These are phyloP conservation scores for Temnothorax curvispinosus DNA, from an alignment of 1,140 invertebrate genomes.

Conservation along the genomic window DNA sequence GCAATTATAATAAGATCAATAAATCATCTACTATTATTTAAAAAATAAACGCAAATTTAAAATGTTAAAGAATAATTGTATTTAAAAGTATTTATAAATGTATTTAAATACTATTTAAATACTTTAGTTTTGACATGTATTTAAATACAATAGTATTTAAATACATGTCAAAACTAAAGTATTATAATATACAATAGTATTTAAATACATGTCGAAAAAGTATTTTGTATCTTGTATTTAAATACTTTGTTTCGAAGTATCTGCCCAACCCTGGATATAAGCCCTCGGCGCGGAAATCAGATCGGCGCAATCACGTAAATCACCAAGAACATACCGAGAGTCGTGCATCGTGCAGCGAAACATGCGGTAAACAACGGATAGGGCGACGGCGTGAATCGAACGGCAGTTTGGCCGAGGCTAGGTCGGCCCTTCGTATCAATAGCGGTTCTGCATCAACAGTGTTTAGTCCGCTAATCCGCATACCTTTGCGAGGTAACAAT, in stretches of 20 bases:
- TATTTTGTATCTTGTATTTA: slow-evolving; percentile 11
- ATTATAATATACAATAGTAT: neutral
- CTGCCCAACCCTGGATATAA: slow-evolving; percentile 16
- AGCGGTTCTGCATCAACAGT: slow-evolving; percentile 60
- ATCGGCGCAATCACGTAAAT: slow-evolving; percentile 42
- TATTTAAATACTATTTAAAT: slow-evolving; percentile 15
- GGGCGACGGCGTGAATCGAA: slow-evolving; percentile 46
- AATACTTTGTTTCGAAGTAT: slow-evolving; percentile 6
- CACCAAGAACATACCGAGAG: slow-evolving; percentile 47
- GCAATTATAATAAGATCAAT: neutral
- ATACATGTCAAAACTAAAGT: neutral
- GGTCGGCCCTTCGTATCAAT: slow-evolving; percentile 66
- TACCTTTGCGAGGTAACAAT: slow-evolving; percentile 62
- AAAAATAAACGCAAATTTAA: neutral
- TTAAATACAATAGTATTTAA: neutral
- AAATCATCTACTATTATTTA: neutral
- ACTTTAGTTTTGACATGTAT: neutral
- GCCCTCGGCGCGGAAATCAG: slow-evolving; percentile 14
- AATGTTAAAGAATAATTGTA: neutral
- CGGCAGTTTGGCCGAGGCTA: slow-evolving; percentile 47
- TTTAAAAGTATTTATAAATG: slow-evolving; percentile 7
- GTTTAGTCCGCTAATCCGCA: slow-evolving; percentile 75
- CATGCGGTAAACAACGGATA: slow-evolving; percentile 39
- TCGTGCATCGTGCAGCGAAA: neutral
- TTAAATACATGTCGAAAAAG: neutral